Conservation (phyloP, 2,797 vertebrate species). For the Manis pentadactyla region DNA sequence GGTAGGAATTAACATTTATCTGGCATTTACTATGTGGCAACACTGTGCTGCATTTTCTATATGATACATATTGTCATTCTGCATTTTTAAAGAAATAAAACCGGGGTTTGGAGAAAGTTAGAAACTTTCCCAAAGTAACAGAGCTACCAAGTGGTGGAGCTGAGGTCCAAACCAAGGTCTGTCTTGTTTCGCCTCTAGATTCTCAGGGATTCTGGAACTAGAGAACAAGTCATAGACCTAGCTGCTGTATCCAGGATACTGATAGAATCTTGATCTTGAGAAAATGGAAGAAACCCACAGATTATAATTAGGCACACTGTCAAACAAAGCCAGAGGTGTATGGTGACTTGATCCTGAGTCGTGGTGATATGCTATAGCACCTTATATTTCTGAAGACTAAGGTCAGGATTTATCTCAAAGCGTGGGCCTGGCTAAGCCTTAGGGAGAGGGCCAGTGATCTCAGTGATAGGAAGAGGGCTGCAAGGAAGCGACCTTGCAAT, state of each 20-base stretch:
- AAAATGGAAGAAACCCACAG: constrained; percentile 7
- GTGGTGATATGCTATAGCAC: neutral
- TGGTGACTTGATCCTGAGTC: constrained; percentile 13
- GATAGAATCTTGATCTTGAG: neutral
- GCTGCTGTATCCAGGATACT: constrained; percentile 15
- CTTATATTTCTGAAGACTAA: constrained; percentile 28
- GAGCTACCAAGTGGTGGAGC: neutral
- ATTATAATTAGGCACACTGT: neutral
- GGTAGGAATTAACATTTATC: neutral
- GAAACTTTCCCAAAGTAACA: constrained; percentile 24
- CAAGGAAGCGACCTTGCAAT: neutral
- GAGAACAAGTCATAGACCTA: neutral
- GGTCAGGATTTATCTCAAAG: constrained; percentile 35
- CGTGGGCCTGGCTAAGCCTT: constrained; percentile 2
- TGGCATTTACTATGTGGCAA: neutral
- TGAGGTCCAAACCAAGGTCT: neutral
- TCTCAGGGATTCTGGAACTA: constrained; percentile 4
- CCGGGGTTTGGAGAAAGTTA: constrained; percentile 21
- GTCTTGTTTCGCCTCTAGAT: neutral
- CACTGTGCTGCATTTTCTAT: neutral
- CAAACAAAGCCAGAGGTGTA: constrained; percentile 12
- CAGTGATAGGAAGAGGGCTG: neutral
- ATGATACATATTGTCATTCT: neutral
- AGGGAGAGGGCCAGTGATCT: neutral
- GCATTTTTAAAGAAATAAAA: constrained; percentile 45